Conservation (phyloP, 1,140 invertebrate genomes). For the Drosophila tropicalis region DNA sequence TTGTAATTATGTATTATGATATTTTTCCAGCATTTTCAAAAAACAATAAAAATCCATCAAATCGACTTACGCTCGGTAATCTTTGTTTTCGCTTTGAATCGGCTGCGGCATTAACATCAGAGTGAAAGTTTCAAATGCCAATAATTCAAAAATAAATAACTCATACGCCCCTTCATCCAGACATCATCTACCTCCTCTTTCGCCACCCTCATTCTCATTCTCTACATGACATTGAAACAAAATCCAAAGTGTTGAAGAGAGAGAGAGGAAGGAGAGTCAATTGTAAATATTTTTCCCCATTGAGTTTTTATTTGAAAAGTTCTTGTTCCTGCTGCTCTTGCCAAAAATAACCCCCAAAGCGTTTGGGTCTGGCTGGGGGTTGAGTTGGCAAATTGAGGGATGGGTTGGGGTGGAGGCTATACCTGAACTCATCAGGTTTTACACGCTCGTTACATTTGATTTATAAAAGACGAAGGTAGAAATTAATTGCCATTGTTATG, state of each 20-base stretch:
- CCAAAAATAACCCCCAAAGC: conserved; percentile 60
- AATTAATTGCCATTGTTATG: conserved; percentile 81
- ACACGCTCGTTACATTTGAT: conserved; percentile 82
- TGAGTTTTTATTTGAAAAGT: conserved; percentile 80
- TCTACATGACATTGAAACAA: conserved; percentile 53
- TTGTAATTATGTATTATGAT: no score
- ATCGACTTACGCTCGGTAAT: not conserved
- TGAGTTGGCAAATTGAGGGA: not conserved
- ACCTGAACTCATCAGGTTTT: conserved; percentile 53
- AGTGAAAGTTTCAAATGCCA: conserved; percentile 60
- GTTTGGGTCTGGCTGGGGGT: not conserved
- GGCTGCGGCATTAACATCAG: conserved; percentile 7
- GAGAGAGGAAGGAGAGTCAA: conserved; percentile 49
- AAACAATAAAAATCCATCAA: conserved; percentile 15
- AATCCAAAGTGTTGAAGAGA: conserved; percentile 34
- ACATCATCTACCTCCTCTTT: not conserved
- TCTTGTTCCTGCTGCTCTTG: conserved; percentile 19
- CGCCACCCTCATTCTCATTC: not conserved
- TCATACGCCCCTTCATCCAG: conserved; percentile 57
- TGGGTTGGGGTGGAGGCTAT: conserved; percentile 1
- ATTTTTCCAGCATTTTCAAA: not conserved
- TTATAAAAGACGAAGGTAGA: conserved; percentile 76
- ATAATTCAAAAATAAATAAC: conserved; percentile 80
- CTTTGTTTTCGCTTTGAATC: not conserved
- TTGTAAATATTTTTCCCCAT: conserved; percentile 78